Base-by-base conservation (phyloP, 2,113 vertebrate genomes). In the Calcarius ornatus region DNA sequence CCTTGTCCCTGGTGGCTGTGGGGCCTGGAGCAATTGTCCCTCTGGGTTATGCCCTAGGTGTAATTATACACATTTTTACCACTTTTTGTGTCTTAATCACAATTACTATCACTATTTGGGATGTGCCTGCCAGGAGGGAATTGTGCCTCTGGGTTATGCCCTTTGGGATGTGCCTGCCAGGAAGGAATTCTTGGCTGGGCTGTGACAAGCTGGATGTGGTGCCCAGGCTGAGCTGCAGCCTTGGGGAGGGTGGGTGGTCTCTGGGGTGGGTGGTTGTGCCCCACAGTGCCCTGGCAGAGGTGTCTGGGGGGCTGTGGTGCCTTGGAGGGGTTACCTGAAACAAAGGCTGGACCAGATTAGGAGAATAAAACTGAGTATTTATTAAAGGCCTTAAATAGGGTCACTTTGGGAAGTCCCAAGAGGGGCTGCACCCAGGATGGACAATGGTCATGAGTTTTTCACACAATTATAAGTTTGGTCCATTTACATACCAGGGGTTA, bases 131-230 rank as follows among this genome's bases (percentile, higher is more conserved):
- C 42, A 43, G 42, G 16, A 43, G 42, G 42, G 42, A 43, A 43
- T 43, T 18, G 42, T 43, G 11, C 76, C 37, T 33, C 22, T 16
- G 51, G 27, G 24, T 21, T 42, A 1, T 72, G 37, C 5, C 35
- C 13, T 69, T 73, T 56, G 47, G 48, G 57, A 16, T 63, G 25
- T 30, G 9, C 24, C 30, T 70, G 2, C 31, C 28, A 30, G 1
- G 1, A 65, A 8, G 35, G 7, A 13, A 7, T 8, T 10, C 59
- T 13, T 69, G 30, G 35, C 21, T 27, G 16, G 16, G 27, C 40
- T 65, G 45, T 43, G 60, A 28, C 42, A n/a, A 0, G 1, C 60
- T 70, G 65, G 43, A 65, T 0, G 0, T 4, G 31, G 18, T 60
- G 54, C 48, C 64, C 45, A 17, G 43, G 10, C 28, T 33, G 53